These are phyloP conservation scores for Spheniscus mendiculus DNA, from an alignment of 2,113 vertebrate species.

Conservation along the genomic window DNA sequence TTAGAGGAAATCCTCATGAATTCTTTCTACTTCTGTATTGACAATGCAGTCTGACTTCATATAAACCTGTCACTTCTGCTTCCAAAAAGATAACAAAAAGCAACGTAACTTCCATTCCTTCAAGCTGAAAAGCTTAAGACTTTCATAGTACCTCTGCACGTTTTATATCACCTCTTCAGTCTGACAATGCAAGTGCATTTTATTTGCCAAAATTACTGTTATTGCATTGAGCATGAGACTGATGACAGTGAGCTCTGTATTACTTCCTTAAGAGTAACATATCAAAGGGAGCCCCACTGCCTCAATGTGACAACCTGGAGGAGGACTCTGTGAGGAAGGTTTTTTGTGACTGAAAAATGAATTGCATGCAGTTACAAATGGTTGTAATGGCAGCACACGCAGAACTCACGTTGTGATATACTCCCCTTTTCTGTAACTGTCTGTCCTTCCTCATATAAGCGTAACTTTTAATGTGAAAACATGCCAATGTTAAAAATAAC, in stretches of 20 bases:
- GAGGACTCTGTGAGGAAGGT: neutral
- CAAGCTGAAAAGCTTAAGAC: neutral
- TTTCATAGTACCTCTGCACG: neutral
- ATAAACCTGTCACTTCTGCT: constrained; percentile 21
- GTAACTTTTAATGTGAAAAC: neutral
- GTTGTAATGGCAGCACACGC: neutral
- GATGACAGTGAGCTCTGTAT: neutral
- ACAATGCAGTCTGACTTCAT: neutral
- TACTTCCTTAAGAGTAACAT: neutral
- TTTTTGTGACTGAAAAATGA: neutral
- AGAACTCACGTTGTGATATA: neutral
- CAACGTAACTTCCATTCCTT: neutral
- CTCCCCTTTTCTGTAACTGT: neutral
- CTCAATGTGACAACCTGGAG: neutral
- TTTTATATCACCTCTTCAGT: neutral
- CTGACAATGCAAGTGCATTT: neutral
- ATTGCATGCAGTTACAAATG: neutral
- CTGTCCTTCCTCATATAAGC: neutral
- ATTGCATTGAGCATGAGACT: neutral
- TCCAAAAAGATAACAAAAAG: constrained; percentile 1
- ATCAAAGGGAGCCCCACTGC: neutral
- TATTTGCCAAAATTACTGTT: neutral
- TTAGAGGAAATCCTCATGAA: neutral
- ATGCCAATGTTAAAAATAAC: neutral
- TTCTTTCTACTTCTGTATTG: neutral